Base-by-base conservation (phyloP, 2,113 vertebrate genomes). In the Alexandromys fortis region DNA sequence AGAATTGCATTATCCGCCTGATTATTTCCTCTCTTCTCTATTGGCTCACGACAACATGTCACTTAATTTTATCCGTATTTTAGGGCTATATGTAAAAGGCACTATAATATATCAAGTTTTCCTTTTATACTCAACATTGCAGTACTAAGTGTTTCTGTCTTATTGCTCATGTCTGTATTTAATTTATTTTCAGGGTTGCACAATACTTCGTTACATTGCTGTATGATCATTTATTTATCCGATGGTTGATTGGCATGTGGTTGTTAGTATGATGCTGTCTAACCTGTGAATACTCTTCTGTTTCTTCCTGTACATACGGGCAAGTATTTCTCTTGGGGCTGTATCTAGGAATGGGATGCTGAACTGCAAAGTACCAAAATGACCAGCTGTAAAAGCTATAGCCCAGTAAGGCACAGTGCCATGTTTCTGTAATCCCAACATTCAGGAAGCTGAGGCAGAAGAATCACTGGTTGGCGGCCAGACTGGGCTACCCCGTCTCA, bases 281-380 rank as follows among this genome's bases (percentile, higher is more conserved):
- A 91, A 12, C 55, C 8, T 86, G 26, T 85, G 49, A 91, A 22
- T 1, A 1, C 93, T 89, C 22, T 86, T 79, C 61, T 67, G 8
- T 75, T 49, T 91, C 13, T 58, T 38, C 63, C 8, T 11, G 7
- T 83, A 13, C 79, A 88, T 86, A 42, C 17, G 5, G 78, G 22
- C 35, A 73, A 72, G 7, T 70, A 35, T 97, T 95, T 78, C 81
- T 97, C 38, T 92, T 81, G 61, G 19, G 67, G 78, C 35, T 86
- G 14, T 75, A 61, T 86, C n/a, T 67, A 67, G 58, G 22, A 92
- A 85, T 65, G 70, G 73, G 75, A 58, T 85, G 45, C 91, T 91
- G 72, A 85, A 49, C 45, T 94, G 3, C 38, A 68, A 58, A 47
- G 26, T n/a, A 47, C 45, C 75, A 49, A 88, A 91, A 92, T n/a